Conservation (phyloP, 2,113 vertebrate genomes). For the Epinephelus cyanopodus region DNA sequence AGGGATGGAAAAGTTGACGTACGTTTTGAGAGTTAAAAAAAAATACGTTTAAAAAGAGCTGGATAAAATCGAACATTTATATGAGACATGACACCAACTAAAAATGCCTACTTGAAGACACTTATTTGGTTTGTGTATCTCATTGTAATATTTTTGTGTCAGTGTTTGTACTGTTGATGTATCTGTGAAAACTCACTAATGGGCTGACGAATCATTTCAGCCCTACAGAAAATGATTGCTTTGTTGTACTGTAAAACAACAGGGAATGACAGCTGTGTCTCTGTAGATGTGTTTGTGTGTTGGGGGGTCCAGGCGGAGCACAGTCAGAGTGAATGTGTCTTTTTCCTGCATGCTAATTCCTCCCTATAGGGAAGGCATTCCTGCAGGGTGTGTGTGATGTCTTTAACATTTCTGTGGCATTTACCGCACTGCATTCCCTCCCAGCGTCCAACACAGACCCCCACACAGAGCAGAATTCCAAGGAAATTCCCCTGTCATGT, state of each 20-base stretch:
- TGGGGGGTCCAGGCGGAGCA: slow-evolving; percentile 68
- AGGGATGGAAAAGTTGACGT: too few relatives aligned
- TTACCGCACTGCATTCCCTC: slow-evolving; percentile 45
- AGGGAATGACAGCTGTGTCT: slow-evolving; percentile 21
- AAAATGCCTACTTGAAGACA: too few relatives aligned
- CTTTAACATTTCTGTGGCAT: slow-evolving; percentile 48
- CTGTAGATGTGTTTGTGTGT: slow-evolving; percentile 32
- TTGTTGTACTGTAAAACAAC: background rate
- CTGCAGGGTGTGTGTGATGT: slow-evolving; percentile 52
- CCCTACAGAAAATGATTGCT: background rate
- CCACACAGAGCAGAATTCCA: slow-evolving; percentile 66
- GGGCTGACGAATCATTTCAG: background rate
- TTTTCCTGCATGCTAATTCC: slow-evolving; percentile 69
- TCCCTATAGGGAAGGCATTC: slow-evolving; percentile 66
- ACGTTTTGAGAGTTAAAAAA: too few relatives aligned
- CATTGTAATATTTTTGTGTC: too few relatives aligned
- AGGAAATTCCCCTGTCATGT: slow-evolving; percentile 78
- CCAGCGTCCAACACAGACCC: slow-evolving; percentile 29
- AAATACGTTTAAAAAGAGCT: too few relatives aligned
- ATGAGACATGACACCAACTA: too few relatives aligned
- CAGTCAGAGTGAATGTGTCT: slow-evolving; percentile 49
- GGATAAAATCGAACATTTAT: too few relatives aligned
- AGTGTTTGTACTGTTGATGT: too few relatives aligned
- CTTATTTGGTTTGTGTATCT: too few relatives aligned
- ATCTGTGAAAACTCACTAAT: background rate